Conservation (phyloP, 2,797 vertebrate species). For the Chloroceryle amazona region DNA sequence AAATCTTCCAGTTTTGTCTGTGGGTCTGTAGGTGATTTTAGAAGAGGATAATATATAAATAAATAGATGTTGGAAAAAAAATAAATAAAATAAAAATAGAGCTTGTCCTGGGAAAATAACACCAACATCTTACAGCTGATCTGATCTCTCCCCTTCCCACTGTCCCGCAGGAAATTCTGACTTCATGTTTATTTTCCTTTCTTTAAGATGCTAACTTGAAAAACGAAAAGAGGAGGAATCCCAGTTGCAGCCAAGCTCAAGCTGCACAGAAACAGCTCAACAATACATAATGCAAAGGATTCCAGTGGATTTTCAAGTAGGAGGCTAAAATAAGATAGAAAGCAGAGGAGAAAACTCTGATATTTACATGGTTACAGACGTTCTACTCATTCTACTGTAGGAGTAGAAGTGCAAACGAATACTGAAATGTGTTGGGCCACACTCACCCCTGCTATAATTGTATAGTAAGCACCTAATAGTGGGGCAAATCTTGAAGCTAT, state of each 20-base stretch:
- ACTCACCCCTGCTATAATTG: neutral
- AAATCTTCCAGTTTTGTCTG: neutral
- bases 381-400: neutral
- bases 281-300: slow-evolving; percentile 43
- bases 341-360: neutral
- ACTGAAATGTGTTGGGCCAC: neutral
- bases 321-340: slow-evolving; percentile 24
- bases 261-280: slow-evolving; percentile 31
- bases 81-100: neutral
- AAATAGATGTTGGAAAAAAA: neutral
- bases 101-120: slow-evolving; percentile 72
- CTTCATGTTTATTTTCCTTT: slow-evolving; percentile 72
- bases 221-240: slow-evolving; percentile 57
- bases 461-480: neutral
- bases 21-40: neutral
- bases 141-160: slow-evolving; percentile 66
- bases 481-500: neutral
- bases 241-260: slow-evolving; percentile 59
- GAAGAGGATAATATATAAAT: neutral
- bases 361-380: neutral
- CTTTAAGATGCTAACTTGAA: slow-evolving; percentile 70
- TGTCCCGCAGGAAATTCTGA: slow-evolving; percentile 70
- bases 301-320: slow-evolving; percentile 49
- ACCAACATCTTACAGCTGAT: slow-evolving; percentile 57
- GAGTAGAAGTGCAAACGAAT: neutral